A percentile compares a stretch with the other conserved stretches of the same genome.
Evolutionary conservation across 92 coral and sea anemone species (phyloP).

Genomic region (Actinostola sp.): DNA sequence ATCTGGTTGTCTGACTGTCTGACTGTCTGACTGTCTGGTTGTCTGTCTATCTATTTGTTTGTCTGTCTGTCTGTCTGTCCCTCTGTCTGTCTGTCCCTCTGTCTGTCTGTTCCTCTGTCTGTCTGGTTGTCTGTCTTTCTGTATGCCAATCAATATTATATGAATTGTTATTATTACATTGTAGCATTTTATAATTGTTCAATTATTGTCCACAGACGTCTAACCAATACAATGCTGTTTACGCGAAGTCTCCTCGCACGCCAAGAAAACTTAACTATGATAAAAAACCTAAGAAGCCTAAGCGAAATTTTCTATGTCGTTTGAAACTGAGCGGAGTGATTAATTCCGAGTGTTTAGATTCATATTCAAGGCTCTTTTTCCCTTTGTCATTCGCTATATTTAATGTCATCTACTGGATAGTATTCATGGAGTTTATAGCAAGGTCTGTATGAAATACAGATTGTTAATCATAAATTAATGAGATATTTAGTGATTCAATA

Average conservation of each 20-base stretch:
- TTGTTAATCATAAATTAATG: too few species aligned
- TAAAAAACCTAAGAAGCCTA: constrained; percentile 52
- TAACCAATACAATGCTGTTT: not conserved
- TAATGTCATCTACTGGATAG: constrained; percentile 69
- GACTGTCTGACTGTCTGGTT: too few species aligned
- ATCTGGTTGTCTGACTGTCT: too few species aligned
- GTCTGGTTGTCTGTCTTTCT: too few species aligned
- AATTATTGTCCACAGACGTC: too few species aligned
- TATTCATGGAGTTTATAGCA: constrained; percentile 30
- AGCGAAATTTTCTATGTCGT: constrained; percentile 23
- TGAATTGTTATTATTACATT: not conserved
- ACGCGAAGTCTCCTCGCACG: not conserved
- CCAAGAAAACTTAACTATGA: constrained; percentile 21
- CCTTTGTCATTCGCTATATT: constrained; percentile 76
- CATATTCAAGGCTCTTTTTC: constrained; percentile 78
- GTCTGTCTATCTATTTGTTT: too few species aligned
- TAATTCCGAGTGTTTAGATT: constrained; percentile 85
- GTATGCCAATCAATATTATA: not conserved
- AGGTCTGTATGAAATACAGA: too few species aligned
- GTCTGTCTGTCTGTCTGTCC: too few species aligned
- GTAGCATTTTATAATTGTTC: not conserved
- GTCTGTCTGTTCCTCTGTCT: too few species aligned
- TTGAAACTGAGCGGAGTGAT: constrained; percentile 36
- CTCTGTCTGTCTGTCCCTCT: too few species aligned
- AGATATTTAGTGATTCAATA: too few species aligned